A percentile compares a stretch with the other conserved stretches of the same genome.
These are phyloP conservation scores for Gobio occitaniae DNA, from an alignment of 2,797 vertebrate species.

Conservation along the genomic window DNA sequence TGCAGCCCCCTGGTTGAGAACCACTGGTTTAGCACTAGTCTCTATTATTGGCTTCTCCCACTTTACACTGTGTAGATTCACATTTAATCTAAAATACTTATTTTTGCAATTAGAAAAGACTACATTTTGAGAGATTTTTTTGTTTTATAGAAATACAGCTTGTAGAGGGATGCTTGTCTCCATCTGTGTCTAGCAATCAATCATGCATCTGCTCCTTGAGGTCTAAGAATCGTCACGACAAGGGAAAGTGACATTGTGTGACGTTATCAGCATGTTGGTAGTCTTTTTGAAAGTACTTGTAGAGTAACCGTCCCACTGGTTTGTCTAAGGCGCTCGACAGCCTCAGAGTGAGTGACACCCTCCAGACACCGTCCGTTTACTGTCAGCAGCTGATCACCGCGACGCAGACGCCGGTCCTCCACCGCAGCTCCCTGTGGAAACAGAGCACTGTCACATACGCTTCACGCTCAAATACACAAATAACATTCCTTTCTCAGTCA, in stretches of 20 bases:
- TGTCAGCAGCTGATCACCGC: slow-evolving; percentile 92
- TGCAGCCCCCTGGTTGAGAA: slow-evolving; percentile 4
- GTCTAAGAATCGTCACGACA: not conserved
- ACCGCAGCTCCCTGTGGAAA: slow-evolving; percentile 88
- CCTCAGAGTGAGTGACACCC: slow-evolving; percentile 90
- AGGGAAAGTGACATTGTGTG: not conserved
- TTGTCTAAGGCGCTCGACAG: slow-evolving; percentile 89
- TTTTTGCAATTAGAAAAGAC: not conserved
- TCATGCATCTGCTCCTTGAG: not conserved
- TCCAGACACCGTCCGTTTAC: slow-evolving; percentile 92
- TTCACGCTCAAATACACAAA: slow-evolving; percentile 1
- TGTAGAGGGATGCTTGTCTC: not conserved
- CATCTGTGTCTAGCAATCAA: not conserved
- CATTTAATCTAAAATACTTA: not conserved
- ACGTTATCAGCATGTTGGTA: slow-evolving; percentile 19
- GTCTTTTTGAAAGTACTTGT: slow-evolving; percentile 84
- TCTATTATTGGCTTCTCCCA: slow-evolving; percentile 46
- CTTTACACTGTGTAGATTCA: slow-evolving; percentile 1
- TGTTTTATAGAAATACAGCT: not conserved
- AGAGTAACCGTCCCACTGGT: slow-evolving; percentile 89
- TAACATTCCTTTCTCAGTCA: not conserved
- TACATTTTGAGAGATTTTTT: not conserved
- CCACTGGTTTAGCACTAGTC: slow-evolving; percentile 38
- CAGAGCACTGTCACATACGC: not conserved
- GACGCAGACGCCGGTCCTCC: slow-evolving; percentile 88